Conservation (phyloP, 92 coral and sea anemone species). For the Diadumene lineata region DNA sequence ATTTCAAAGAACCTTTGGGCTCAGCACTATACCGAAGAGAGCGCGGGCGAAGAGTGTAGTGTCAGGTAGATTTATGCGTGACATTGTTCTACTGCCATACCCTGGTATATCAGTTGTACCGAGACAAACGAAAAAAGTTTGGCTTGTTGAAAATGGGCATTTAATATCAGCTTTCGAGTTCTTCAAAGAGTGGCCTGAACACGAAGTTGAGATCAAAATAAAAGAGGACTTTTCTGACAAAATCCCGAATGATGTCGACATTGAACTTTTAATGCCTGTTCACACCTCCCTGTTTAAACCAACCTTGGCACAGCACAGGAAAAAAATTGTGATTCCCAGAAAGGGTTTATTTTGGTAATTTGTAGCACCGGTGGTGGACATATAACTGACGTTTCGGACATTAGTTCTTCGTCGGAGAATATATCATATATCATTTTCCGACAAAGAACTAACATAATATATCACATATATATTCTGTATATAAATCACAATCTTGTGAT, state of each 20-base stretch:
- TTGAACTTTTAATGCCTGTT: constrained; percentile 32
- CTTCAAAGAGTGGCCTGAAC: constrained; percentile 57
- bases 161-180: constrained; percentile 46
- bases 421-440: no score
- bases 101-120: constrained; percentile 45
- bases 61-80: constrained; percentile 60
- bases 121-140: constrained; percentile 53
- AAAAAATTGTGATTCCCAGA: no score
- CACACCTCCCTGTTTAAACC: constrained; percentile 18
- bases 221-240: constrained; percentile 34
- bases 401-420: no score
- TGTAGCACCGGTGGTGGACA: no score
- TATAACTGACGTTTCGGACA: no score
- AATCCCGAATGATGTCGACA: constrained; percentile 31
- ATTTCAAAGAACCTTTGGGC: neutral
- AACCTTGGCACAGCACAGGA: neutral
- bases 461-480: no score
- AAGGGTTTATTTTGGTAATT: no score
- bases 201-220: constrained; percentile 41
- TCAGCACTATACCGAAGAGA: constrained; percentile 2
- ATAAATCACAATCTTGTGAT: no score
- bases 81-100: constrained; percentile 46
- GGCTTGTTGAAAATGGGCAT: constrained; percentile 48
- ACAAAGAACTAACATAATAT: no score
- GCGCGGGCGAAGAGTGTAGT: constrained; percentile 15